Percentiles rank a stretch among this genome's conserved stretches.
These are phyloP conservation scores for Cebus imitator DNA, from an alignment of 2,113 vertebrate species.

Conservation along the genomic window DNA sequence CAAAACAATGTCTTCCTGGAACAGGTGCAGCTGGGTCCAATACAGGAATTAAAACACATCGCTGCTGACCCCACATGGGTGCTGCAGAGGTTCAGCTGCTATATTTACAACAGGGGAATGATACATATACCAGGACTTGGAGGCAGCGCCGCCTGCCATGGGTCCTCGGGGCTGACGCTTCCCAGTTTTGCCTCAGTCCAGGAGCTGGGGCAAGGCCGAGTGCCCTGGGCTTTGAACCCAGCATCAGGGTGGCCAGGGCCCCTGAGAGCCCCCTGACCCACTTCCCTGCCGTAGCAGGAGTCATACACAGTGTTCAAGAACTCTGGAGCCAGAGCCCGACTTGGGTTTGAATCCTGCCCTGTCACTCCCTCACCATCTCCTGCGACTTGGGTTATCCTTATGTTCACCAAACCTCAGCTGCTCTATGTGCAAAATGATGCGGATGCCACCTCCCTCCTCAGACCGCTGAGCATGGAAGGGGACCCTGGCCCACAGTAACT, in stretches of 20 bases:
- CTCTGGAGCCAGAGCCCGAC: rapidly evolving
- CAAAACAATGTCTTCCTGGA: not conserved
- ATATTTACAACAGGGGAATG: not conserved
- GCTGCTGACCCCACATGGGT: rapidly evolving
- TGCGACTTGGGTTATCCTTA: rapidly evolving
- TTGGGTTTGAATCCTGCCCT: not conserved
- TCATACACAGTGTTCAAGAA: rapidly evolving
- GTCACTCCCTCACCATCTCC: not conserved
- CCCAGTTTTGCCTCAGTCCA: not conserved
- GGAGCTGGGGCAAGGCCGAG: not conserved
- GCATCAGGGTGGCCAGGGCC: rapidly evolving
- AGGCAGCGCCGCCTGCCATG: not conserved
- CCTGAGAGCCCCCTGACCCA: not conserved
- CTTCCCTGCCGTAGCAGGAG: rapidly evolving
- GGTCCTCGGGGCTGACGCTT: not conserved
- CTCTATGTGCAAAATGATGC: no score
- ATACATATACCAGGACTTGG: rapidly evolving
- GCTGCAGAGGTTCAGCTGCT: not conserved
- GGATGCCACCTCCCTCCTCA: not conserved
- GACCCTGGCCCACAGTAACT: rapidly evolving
- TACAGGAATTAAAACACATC: not conserved
- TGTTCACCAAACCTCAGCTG: rapidly evolving
- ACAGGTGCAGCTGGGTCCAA: not conserved
- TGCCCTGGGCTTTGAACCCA: not conserved
- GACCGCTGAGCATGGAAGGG: not conserved